These are phyloP conservation scores for Agrotis ipsilon DNA, from an alignment of 2,888 invertebrate genomes.

Conservation along the genomic window DNA sequence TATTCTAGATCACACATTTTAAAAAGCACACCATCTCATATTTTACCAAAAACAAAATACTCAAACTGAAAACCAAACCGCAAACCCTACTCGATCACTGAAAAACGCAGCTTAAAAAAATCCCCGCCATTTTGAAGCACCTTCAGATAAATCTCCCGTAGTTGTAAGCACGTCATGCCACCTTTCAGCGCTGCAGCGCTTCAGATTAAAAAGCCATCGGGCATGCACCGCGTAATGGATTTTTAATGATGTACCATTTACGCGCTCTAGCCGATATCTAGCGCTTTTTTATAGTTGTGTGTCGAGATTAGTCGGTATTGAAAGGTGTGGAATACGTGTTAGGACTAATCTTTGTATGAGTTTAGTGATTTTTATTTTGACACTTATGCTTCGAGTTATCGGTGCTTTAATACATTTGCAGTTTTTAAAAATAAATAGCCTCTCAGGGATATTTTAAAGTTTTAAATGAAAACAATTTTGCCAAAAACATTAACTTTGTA, in stretches of 20 bases:
- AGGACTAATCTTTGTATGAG: not conserved
- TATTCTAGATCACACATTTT: no score
- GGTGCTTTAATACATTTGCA: not conserved
- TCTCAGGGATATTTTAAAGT: not conserved
- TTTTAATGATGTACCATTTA: conserved; percentile 78
- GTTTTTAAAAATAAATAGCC: not conserved
- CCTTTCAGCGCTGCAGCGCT: conserved; percentile 59
- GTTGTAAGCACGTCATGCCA: conserved; percentile 48
- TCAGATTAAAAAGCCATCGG: conserved; percentile 78
- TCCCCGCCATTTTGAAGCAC: conserved; percentile 29
- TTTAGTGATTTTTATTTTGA: not conserved
- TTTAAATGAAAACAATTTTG: not conserved
- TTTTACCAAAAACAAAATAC: not conserved
- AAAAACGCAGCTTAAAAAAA: conserved; percentile 15
- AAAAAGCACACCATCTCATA: no score
- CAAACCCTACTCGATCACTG: not conserved
- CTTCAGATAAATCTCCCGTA: conserved; percentile 53
- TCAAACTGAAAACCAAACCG: not conserved
- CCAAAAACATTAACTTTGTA: not conserved
- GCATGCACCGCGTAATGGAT: conserved; percentile 79
- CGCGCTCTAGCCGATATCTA: conserved; percentile 61
- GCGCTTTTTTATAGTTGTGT: conserved; percentile 55
- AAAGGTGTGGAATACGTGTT: not conserved
- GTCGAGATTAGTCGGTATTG: conserved; percentile 34
- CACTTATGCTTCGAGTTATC: not conserved